Conservation (phyloP, 2,888 invertebrate genomes). For the Bombylius discolor region DNA sequence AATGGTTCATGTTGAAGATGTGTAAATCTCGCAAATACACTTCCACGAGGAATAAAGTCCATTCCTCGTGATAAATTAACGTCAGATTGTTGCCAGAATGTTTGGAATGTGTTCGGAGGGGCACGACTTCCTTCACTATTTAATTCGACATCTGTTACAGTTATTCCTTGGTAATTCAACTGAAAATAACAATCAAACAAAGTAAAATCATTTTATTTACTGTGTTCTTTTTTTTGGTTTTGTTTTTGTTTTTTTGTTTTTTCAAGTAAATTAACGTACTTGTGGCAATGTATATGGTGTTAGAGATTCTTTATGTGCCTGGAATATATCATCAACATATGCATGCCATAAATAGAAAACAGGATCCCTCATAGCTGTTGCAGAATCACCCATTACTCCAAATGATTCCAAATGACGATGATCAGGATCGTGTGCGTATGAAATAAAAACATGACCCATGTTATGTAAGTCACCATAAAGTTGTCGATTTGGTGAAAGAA, state of each 20-base stretch:
- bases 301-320: constrained; percentile 56
- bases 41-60: constrained; percentile 61
- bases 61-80: constrained; percentile 61
- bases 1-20: constrained; percentile 61
- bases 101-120: constrained; percentile 42
- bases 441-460: constrained; percentile 65
- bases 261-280: constrained; percentile 10
- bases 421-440: constrained; percentile 69
- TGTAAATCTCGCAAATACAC: constrained; percentile 50
- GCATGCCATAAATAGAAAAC: constrained; percentile 78
- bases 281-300: constrained; percentile 47
- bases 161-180: no score
- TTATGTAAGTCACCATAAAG: constrained; percentile 74
- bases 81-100: constrained; percentile 63
- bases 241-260: no score
- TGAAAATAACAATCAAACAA: no score
- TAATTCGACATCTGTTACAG: no score
- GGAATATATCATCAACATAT: constrained; percentile 64
- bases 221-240: no score
- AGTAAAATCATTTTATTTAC: no score
- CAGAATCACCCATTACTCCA: constrained; percentile 70
- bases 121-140: no score
- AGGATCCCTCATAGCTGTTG: constrained; percentile 79
- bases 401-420: constrained; percentile 57
- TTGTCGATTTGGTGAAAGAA: constrained; percentile 52